Base-by-base conservation (phyloP, 2,888 invertebrate genomes). In the Euspilapteryx auroguttella region DNA sequence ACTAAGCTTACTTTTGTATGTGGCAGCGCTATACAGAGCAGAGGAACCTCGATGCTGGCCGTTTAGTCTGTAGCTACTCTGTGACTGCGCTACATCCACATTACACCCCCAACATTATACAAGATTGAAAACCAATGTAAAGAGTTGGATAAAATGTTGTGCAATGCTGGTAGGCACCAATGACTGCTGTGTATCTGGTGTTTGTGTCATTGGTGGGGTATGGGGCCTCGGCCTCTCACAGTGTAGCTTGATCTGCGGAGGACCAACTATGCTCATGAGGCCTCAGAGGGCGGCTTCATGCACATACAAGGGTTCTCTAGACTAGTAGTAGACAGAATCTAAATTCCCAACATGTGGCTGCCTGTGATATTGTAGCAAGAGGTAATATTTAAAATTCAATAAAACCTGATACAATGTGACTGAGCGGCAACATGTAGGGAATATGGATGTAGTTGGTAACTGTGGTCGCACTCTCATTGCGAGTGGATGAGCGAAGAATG, bases 301-400 rank as follows among this genome's bases (percentile, higher is more conserved):
- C 45, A 42, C 65, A 63, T 71, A 63, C 42, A n/a, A 37, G 54
- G 45, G 49, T 69, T 69, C 73, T 73, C 69, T 62, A 59, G 63
- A 66, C 66, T 62, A 54, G 17, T 54, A 54, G 50, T 64, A 61
- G 51, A 50, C 49, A 50, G 47, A 57, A 54, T 45, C 55, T 47
- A 34, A 35, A 49, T 54, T 58, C 50, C 63, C 61, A 46, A 37
- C 45, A 56, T 65, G 63, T 51, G 44, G 40, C 37, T 39, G 41
- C 53, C 55, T 52, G 37, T 61, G 42, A 41, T 50, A 51, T 69
- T 71, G 68, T 52, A 57, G 48, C 53, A n/a, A n/a, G n/a, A n/a
- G n/a, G n/a, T n/a, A n/a, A 28, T 22, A 4, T 49, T 58, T 51
- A 17, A 17, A 8, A 5, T 66, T 43, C 59, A 65, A 63, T 57